Evolutionary conservation across 1,140 invertebrate species (phyloP).

Genomic region (Bombus pascuorum): DNA sequence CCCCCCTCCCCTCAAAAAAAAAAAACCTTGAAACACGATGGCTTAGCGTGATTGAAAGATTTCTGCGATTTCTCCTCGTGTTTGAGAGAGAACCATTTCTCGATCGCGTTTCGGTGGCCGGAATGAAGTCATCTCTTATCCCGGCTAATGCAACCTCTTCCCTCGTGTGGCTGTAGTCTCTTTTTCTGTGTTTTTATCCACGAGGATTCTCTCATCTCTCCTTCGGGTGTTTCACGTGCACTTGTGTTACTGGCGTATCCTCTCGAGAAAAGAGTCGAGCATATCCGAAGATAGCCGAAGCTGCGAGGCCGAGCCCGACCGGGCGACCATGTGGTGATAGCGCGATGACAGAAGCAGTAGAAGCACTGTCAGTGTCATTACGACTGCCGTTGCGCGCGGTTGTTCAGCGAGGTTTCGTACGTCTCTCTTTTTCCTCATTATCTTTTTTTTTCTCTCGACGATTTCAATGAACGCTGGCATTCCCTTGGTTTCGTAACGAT

Average conservation of each 20-base stretch:
- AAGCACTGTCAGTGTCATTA: slow-evolving; percentile 79
- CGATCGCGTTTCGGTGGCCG: slow-evolving; percentile 32
- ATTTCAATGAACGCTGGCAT: slow-evolving; percentile 48
- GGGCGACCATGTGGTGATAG: slow-evolving; percentile 72
- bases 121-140: slow-evolving; percentile 65
- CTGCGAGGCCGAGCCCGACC: slow-evolving; percentile 26
- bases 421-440: slow-evolving; percentile 45
- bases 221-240: not conserved
- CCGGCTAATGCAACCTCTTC: slow-evolving; percentile 36
- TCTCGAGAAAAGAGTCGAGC: slow-evolving; percentile 58
- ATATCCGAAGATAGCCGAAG: slow-evolving; percentile 51
- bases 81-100: slow-evolving; percentile 15
- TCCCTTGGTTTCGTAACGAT: not conserved
- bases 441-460: slow-evolving; percentile 36
- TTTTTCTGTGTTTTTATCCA: slow-evolving; percentile 4
- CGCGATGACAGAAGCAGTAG: slow-evolving; percentile 71
- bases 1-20: not conserved
- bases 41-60: not conserved
- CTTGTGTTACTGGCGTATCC: slow-evolving; percentile 16
- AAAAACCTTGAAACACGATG: not conserved
- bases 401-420: not conserved
- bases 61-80: not conserved
- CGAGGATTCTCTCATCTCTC: slow-evolving; percentile 36
- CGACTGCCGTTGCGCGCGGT: slow-evolving; percentile 68
- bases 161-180: not conserved